Conservation (phyloP, 2,888 invertebrate species). For the Amblyjoppa fuscipennis region DNA sequence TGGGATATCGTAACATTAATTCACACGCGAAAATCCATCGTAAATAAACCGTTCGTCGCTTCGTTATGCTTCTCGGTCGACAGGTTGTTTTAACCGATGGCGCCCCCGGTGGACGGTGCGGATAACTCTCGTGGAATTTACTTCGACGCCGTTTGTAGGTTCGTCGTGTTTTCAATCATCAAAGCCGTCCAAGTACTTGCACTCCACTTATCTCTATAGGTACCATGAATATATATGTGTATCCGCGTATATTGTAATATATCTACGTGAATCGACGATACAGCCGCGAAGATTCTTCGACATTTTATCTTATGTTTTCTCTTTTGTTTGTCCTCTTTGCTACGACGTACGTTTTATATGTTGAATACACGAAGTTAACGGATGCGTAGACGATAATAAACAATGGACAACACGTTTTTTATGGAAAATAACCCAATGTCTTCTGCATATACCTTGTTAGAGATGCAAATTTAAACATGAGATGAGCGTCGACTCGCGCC, state of each 20-base stretch:
- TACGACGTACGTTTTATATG: too few relatives aligned
- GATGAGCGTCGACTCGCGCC: not conserved
- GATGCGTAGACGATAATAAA: not conserved
- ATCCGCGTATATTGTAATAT: not conserved
- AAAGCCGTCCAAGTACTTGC: slow-evolving; percentile 15
- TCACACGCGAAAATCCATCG: slow-evolving; percentile 52
- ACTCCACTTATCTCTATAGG: not conserved
- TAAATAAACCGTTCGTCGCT: slow-evolving; percentile 55
- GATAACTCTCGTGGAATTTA: slow-evolving; percentile 50
- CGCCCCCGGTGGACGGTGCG: slow-evolving; percentile 47
- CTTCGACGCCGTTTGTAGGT: slow-evolving; percentile 27
- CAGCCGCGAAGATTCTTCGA: not conserved
- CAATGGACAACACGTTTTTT: not conserved
- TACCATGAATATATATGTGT: not conserved
- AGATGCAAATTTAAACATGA: not conserved
- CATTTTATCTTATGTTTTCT: not conserved
- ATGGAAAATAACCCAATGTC: not conserved
- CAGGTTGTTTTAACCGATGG: slow-evolving; percentile 67
- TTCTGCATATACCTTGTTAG: not conserved
- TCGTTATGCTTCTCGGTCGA: slow-evolving; percentile 45
- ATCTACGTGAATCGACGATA: not conserved
- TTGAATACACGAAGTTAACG: too few relatives aligned
- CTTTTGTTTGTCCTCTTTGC: not conserved
- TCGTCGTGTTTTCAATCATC: slow-evolving; percentile 7
- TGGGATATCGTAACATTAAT: slow-evolving; percentile 4